These are phyloP conservation scores for Thymelicus lineola DNA, from an alignment of 2,888 invertebrate species.

Conservation along the genomic window DNA sequence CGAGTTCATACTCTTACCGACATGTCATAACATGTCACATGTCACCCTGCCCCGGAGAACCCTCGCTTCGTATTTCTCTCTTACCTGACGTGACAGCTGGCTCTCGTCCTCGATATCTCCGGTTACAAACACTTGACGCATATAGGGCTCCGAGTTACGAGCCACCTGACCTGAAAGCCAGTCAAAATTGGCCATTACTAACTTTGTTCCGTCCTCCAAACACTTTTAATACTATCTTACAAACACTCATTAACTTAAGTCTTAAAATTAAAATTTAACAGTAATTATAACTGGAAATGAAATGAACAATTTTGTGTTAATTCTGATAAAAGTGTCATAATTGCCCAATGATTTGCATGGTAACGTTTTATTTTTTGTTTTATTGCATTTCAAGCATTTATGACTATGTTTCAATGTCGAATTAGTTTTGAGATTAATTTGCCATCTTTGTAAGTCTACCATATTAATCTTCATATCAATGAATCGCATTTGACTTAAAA, in stretches of 20 bases:
- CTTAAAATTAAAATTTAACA: neutral
- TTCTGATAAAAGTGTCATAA: conserved; percentile 43
- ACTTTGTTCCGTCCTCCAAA: conserved; percentile 39
- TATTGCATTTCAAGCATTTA: conserved; percentile 28
- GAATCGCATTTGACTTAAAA: conserved; percentile 2
- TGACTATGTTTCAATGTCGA: conserved; percentile 17
- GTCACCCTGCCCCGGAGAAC: conserved; percentile 18
- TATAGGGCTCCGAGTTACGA: conserved; percentile 96
- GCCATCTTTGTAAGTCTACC: neutral
- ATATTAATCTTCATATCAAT: neutral
- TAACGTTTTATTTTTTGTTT: conserved; percentile 10
- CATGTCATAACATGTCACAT: conserved; percentile 31
- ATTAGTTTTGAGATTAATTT: conserved; percentile 7
- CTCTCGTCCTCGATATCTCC: conserved; percentile 86
- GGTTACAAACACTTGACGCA: conserved; percentile 96
- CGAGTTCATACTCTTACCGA: conserved; percentile 67
- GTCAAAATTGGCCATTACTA: conserved; percentile 72
- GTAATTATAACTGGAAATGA: neutral
- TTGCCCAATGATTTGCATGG: conserved; percentile 38
- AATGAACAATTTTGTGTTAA: conserved; percentile 13
- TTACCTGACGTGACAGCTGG: conserved; percentile 88
- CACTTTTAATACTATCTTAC: conserved; percentile 3
- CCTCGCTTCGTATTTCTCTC: conserved; percentile 44
- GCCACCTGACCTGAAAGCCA: conserved; percentile 91
- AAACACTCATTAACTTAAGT: neutral